phyloP scores from a whole-genome alignment of 2,797 vertebrate species.

The Pangasius macronema region DNA sequence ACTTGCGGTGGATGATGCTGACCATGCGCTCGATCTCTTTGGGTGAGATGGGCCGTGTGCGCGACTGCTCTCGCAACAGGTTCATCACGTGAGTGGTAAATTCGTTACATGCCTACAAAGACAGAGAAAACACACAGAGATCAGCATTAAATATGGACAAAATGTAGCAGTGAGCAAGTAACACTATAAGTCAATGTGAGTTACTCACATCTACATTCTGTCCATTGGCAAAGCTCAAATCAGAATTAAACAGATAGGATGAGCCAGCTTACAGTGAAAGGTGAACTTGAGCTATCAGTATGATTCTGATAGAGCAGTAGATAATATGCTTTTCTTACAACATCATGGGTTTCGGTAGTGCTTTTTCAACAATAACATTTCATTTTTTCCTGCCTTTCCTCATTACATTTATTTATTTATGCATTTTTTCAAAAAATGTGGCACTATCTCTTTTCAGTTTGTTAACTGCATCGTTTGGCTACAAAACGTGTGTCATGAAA shows the following conservation, averaged over 20 bases:
- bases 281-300: background rate
- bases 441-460: background rate
- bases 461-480: background rate
- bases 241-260: background rate
- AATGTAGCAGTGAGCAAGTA: background rate
- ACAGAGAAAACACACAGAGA: conserved; percentile 18
- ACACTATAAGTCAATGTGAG: background rate
- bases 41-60: conserved; percentile 93
- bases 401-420: background rate
- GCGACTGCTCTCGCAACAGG: conserved; percentile 92
- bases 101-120: conserved; percentile 89
- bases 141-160: background rate
- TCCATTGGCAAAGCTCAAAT: background rate
- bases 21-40: conserved; percentile 99
- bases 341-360: background rate
- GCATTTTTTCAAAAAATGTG: background rate
- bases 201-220: background rate
- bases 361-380: background rate
- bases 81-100: conserved; percentile 99
- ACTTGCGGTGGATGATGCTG: conserved; percentile 98
- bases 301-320: background rate
- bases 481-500: background rate
- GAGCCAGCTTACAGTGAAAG: background rate
- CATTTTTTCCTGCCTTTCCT: background rate
- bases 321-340: background rate